phyloP scores from a whole-genome alignment of 2,888 invertebrate species.

The Lamproptera curius region DNA sequence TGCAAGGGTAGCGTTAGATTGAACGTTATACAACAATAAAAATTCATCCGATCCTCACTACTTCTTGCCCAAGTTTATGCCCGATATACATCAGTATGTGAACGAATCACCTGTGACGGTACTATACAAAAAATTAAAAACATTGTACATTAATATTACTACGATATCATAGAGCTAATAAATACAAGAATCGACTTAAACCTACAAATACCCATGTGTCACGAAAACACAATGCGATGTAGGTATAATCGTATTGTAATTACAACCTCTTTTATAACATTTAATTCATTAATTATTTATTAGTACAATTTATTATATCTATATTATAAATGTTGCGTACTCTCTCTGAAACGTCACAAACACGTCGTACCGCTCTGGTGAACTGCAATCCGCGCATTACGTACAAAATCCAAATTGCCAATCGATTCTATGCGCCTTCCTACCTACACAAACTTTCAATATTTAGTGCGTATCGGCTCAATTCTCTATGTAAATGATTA shows the following conservation, averaged over 20 bases:
- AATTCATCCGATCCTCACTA: conserved; percentile 52
- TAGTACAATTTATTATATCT: conserved; percentile 65
- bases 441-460: conserved; percentile 25
- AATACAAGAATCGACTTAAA: conserved; percentile 73
- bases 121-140: conserved; percentile 79
- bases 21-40: conserved; percentile 21
- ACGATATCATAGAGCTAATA: conserved; percentile 70
- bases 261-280: conserved; percentile 73
- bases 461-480: conserved; percentile 21
- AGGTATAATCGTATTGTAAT: conserved; percentile 57
- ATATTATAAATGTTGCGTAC: conserved; percentile 52
- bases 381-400: too few relatives aligned
- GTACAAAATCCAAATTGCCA: too few relatives aligned
- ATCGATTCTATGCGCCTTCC: too few relatives aligned
- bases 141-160: conserved; percentile 72
- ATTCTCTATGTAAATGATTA: conserved; percentile 29
- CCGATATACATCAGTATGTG: conserved; percentile 62
- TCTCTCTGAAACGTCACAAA: conserved; percentile 58
- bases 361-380: conserved; percentile 1
- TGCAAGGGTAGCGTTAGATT: too few relatives aligned
- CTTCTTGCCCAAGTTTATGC: conserved; percentile 70
- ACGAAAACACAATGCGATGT: conserved; percentile 49
- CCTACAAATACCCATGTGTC: conserved; percentile 61
- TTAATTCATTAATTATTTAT: conserved; percentile 63
- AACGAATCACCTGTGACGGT: conserved; percentile 51